A percentile compares a stretch with the other conserved stretches of the same genome.
These are phyloP conservation scores for Delia radicum DNA, from an alignment of 1,140 invertebrate genomes.

Conservation along the genomic window DNA sequence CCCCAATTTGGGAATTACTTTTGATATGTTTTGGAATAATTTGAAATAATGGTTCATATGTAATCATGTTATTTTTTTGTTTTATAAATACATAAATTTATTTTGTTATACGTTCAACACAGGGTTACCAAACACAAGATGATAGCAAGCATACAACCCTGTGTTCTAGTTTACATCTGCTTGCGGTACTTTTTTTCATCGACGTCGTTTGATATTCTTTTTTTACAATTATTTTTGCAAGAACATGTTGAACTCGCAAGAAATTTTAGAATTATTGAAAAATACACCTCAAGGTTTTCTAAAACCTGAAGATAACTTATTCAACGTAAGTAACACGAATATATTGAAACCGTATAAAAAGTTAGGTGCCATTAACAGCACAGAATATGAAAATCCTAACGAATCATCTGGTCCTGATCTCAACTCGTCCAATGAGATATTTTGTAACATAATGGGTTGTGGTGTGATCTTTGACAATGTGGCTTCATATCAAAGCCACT, in stretches of 20 bases:
- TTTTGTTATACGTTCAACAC: too few species aligned
- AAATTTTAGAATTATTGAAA: slow-evolving; percentile 16
- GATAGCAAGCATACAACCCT: too few species aligned
- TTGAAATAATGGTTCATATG: too few species aligned
- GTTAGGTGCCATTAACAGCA: slow-evolving; percentile 38
- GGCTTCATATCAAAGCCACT: slow-evolving; percentile 16
- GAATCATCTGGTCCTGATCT: neutral
- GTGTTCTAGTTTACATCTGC: neutral
- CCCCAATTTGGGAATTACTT: too few species aligned
- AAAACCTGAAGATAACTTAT: slow-evolving; percentile 9
- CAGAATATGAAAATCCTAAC: slow-evolving; percentile 31
- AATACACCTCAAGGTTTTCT: slow-evolving; percentile 14
- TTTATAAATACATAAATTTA: too few species aligned
- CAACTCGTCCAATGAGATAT: neutral
- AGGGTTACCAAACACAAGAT: too few species aligned
- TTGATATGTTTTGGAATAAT: too few species aligned
- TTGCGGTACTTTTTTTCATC: neutral
- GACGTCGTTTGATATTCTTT: neutral
- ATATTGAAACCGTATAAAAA: slow-evolving; percentile 35
- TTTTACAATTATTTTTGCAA: too few species aligned
- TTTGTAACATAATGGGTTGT: slow-evolving; percentile 25
- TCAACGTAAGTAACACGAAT: neutral
- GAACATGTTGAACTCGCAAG: slow-evolving; percentile 6
- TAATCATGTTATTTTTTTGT: too few species aligned
- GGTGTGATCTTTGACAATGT: neutral